Percentiles rank a stretch among this genome's conserved stretches.
Evolutionary conservation across 92 coral and sea anemone species (phyloP).

Genomic region (Epizoanthus fatuus): DNA sequence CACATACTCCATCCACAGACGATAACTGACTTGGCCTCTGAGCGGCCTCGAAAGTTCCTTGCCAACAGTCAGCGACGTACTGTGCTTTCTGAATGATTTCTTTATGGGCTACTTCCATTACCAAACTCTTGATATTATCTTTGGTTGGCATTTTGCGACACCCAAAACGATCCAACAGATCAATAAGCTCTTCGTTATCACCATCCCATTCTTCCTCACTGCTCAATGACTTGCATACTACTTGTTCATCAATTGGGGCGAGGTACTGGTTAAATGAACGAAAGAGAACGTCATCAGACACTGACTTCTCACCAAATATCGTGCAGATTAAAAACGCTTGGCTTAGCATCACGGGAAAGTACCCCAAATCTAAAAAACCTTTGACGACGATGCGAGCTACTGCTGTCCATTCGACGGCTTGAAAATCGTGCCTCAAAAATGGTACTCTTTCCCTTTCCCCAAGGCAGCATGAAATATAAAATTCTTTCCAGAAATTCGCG

Average conservation of each 20-base stretch:
- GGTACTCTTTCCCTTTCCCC: constrained; percentile 76
- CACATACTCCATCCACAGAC: constrained; percentile 10
- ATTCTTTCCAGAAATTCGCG: constrained; percentile 71
- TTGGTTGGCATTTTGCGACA: constrained; percentile 37
- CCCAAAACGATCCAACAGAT: constrained; percentile 34
- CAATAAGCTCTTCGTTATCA: constrained; percentile 37
- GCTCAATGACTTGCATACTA: constrained; percentile 5
- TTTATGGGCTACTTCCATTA: constrained; percentile 49
- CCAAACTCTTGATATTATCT: constrained; percentile 14
- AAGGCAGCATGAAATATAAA: constrained; percentile 61
- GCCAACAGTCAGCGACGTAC: constrained; percentile 67
- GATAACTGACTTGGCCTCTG: not conserved
- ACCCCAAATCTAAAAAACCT: constrained; percentile 47
- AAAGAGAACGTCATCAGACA: constrained; percentile 16
- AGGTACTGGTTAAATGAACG: constrained; percentile 27
- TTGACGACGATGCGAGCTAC: constrained; percentile 45
- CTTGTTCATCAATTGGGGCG: constrained; percentile 33
- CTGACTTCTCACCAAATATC: constrained; percentile 29
- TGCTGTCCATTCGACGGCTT: constrained; percentile 48
- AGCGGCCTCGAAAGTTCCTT: constrained; percentile 18
- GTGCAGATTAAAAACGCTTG: constrained; percentile 35
- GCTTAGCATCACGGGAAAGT: constrained; percentile 46
- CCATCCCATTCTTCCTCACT: constrained; percentile 7
- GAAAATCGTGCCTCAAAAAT: constrained; percentile 48
- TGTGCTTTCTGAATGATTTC: constrained; percentile 67